These are phyloP conservation scores for Calliphora vomitoria DNA, from an alignment of 2,888 invertebrate genomes.

Conservation along the genomic window DNA sequence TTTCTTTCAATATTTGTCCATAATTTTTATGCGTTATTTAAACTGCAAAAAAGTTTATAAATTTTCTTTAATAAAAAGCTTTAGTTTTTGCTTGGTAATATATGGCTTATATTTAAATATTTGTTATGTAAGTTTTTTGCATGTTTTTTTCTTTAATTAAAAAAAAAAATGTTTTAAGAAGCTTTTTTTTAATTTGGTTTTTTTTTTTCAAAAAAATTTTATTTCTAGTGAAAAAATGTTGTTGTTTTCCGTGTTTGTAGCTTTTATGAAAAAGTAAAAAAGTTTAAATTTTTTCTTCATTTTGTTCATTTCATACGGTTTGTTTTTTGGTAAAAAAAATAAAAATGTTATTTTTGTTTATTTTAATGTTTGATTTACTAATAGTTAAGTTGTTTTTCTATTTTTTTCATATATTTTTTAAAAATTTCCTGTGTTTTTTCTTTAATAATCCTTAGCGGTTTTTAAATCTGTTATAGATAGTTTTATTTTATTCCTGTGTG, in stretches of 20 bases:
- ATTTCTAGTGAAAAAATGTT: constrained; percentile 12
- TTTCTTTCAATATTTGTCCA: constrained; percentile 13
- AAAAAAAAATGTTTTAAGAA: constrained; percentile 46
- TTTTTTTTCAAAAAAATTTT: constrained; percentile 1
- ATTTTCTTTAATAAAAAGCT: constrained; percentile 52
- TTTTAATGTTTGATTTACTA: constrained; percentile 30
- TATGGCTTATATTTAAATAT: constrained; percentile 23
- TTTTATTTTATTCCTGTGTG: constrained; percentile 38
- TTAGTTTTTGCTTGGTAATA: constrained; percentile 40
- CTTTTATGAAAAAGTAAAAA: constrained; percentile 69
- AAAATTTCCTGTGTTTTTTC: constrained; percentile 52
- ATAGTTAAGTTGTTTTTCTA: background rate
- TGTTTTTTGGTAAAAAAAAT: constrained; percentile 45
- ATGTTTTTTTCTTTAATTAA: constrained; percentile 1
- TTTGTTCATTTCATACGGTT: background rate
- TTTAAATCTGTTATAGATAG: background rate
- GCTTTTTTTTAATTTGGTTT: constrained; percentile 42
- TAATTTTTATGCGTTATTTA: constrained; percentile 32
- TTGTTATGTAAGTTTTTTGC: constrained; percentile 7
- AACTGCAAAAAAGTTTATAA: constrained; percentile 26
- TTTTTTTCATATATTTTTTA: constrained; percentile 28
- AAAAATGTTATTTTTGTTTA: constrained; percentile 25
- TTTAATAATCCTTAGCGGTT: constrained; percentile 28
- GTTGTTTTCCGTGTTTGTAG: constrained; percentile 28
- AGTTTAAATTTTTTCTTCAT: constrained; percentile 21